Conservation (phyloP, 2,888 invertebrate genomes). For the Cryptosula pallasiana region DNA sequence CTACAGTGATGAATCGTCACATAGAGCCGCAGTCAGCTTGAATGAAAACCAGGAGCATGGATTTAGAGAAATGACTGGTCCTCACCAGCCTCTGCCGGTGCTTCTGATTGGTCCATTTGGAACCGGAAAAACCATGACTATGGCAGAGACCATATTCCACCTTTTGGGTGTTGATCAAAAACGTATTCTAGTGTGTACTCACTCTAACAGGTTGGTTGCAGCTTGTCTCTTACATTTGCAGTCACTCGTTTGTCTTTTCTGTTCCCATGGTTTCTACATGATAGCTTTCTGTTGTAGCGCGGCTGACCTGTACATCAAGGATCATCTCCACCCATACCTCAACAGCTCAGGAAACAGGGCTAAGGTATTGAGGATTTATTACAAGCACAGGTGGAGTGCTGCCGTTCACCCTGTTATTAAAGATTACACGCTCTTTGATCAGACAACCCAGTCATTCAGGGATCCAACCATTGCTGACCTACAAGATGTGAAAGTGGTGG, state of each 20-base stretch:
- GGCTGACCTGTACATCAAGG: slow-evolving; percentile 77
- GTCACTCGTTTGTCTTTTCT: too few relatives aligned
- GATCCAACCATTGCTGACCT: slow-evolving; percentile 69
- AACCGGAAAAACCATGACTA: slow-evolving; percentile 80
- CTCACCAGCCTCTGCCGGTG: slow-evolving; percentile 40
- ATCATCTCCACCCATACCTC: slow-evolving; percentile 65
- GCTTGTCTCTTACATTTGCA: too few relatives aligned
- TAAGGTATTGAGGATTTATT: slow-evolving; percentile 59
- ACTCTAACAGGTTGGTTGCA: slow-evolving; percentile 72
- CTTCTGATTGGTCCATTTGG: slow-evolving; percentile 65
- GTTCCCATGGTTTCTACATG: too few relatives aligned
- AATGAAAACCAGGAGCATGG: slow-evolving; percentile 76
- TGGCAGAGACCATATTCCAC: slow-evolving; percentile 68
- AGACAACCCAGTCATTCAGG: slow-evolving; percentile 57
- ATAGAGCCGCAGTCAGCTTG: slow-evolving; percentile 62
- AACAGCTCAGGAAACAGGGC: too few relatives aligned
- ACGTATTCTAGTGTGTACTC: slow-evolving; percentile 74
- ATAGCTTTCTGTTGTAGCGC: slow-evolving; percentile 58
- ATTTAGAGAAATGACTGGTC: slow-evolving; percentile 68
- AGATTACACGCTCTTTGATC: slow-evolving; percentile 69
- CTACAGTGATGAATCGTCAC: too few relatives aligned
- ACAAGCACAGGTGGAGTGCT: slow-evolving; percentile 71
- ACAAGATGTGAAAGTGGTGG: slow-evolving; percentile 66
- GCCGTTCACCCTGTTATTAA: slow-evolving; percentile 69
- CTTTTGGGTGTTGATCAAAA: slow-evolving; percentile 63